Evolutionary conservation across 2,113 vertebrate genomes (phyloP).

Genomic region (Nannospalax galili): DNA sequence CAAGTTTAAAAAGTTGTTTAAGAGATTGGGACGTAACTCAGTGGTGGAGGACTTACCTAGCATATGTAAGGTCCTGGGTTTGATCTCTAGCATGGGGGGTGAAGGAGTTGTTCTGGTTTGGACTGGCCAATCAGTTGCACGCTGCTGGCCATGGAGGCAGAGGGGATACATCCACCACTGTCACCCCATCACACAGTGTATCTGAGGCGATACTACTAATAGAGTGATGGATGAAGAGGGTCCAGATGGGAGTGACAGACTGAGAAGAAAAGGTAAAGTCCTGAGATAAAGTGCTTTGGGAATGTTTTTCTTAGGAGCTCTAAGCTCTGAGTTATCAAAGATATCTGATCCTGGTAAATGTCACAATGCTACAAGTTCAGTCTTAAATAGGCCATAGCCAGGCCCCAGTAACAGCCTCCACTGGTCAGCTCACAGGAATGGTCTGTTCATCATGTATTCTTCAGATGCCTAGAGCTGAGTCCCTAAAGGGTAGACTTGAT

Average conservation of each 20-base stretch:
- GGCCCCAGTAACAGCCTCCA: neutral
- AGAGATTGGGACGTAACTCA: neutral
- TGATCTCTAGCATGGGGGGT: neutral
- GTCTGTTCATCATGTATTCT: neutral
- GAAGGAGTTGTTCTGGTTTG: neutral
- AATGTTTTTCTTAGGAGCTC: neutral
- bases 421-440: neutral
- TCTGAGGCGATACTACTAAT: neutral
- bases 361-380: neutral
- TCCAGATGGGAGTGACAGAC: neutral
- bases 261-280: neutral
- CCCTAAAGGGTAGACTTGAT: neutral
- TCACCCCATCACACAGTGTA: neutral
- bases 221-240: neutral
- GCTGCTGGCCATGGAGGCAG: neutral
- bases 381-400: neutral
- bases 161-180: neutral
- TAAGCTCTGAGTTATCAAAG: neutral
- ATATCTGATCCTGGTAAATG: neutral
- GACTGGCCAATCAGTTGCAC: neutral
- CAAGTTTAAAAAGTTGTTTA: neutral
- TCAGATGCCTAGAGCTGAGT: neutral
- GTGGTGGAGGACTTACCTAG: neutral
- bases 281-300: neutral
- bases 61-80: neutral